phyloP scores from a whole-genome alignment of 2,888 invertebrate genomes.

The Chymomyza procnemis region DNA sequence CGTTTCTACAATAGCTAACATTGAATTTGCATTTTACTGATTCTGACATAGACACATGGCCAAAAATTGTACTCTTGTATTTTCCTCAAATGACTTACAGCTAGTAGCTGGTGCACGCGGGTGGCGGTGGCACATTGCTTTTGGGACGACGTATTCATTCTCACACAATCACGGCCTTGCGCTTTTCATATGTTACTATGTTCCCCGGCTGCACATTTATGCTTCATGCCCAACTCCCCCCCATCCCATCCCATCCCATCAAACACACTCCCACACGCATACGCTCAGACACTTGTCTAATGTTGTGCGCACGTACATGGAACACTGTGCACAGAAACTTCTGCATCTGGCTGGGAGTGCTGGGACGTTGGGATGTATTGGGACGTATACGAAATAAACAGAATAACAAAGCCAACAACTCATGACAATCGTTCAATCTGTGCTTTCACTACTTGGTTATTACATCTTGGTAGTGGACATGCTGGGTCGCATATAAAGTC shows the following conservation, averaged over 20 bases:
- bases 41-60: conserved; percentile 59
- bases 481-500: conserved; percentile 1
- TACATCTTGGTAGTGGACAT: conserved; percentile 7
- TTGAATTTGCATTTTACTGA: conserved; percentile 58
- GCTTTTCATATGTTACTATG: conserved; percentile 39
- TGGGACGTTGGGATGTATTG: neutral
- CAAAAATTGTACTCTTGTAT: conserved; percentile 44
- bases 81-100: conserved; percentile 41
- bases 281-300: conserved; percentile 4
- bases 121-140: neutral
- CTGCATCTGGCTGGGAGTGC: neutral
- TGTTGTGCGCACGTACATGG: conserved; percentile 14
- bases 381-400: conserved; percentile 42
- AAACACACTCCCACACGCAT: conserved; percentile 3
- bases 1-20: conserved; percentile 49
- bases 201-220: neutral
- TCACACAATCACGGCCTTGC: conserved; percentile 40
- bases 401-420: conserved; percentile 50
- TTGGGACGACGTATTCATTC: neutral
- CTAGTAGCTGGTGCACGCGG: conserved; percentile 6
- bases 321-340: neutral
- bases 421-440: conserved; percentile 56
- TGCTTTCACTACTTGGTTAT: conserved; percentile 16
- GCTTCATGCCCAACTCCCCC: no score
- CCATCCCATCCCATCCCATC: no score